A percentile compares a stretch with the other conserved stretches of the same genome.
phyloP scores from a whole-genome alignment of 2,797 vertebrate genomes.

The Hylomyscus alleni region DNA sequence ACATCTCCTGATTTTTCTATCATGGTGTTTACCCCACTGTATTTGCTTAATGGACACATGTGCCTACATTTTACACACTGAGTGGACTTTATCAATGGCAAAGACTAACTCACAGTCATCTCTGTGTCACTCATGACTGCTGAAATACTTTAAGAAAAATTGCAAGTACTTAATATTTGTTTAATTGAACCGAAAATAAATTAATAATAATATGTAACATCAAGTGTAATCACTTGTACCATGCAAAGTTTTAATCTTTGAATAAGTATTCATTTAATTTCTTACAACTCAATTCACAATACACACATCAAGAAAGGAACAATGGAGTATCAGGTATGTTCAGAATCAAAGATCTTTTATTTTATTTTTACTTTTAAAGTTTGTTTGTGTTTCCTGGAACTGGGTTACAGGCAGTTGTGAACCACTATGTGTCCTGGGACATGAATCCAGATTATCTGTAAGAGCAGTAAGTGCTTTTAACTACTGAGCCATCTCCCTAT shows the following conservation, averaged over 20 bases:
- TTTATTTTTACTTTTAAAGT: neutral
- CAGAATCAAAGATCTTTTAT: neutral
- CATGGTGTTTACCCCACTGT: neutral
- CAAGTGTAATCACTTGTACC: slow-evolving; percentile 25
- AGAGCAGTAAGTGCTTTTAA: neutral
- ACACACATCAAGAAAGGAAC: slow-evolving; percentile 2
- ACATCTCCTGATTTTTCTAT: slow-evolving; percentile 8
- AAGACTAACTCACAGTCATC: neutral
- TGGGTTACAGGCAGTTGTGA: neutral
- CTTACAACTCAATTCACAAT: neutral
- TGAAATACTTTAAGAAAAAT: neutral
- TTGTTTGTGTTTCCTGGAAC: neutral
- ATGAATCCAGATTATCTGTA: neutral
- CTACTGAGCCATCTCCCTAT: neutral
- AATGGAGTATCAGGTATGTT: neutral
- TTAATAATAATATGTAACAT: slow-evolving; percentile 23
- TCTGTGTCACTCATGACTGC: neutral
- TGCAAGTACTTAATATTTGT: slow-evolving; percentile 48
- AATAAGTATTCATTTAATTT: neutral
- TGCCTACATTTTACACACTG: slow-evolving; percentile 12
- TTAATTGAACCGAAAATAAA: slow-evolving; percentile 56
- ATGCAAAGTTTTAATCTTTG: slow-evolving; percentile 14
- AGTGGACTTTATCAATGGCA: neutral
- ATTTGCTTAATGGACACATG: neutral
- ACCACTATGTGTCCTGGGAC: neutral